A percentile compares a stretch with the other conserved stretches of the same genome.
Evolutionary conservation across 2,113 vertebrate genomes (phyloP).

Genomic region (Eulemur macaco): DNA sequence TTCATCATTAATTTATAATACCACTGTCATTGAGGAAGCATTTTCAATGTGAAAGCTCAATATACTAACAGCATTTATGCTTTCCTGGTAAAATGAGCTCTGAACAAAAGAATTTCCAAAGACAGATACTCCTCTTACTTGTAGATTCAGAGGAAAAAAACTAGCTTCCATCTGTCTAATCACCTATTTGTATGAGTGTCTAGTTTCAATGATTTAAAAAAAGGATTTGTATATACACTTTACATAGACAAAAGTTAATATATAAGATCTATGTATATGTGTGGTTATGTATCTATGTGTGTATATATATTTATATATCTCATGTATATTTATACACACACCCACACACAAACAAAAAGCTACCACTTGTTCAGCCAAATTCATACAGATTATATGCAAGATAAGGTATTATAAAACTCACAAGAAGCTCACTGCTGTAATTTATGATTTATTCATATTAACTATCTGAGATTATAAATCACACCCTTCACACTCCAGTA

Average conservation of each 20-base stretch:
- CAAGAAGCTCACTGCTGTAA: conserved; percentile 35
- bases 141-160: not conserved
- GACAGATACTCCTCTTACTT: not conserved
- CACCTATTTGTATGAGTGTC: not conserved
- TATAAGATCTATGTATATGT: not conserved
- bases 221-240: not conserved
- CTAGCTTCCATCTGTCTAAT: not conserved
- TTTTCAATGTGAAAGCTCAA: not conserved
- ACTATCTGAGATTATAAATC: conserved; percentile 72
- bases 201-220: not conserved
- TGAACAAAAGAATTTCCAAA: not conserved
- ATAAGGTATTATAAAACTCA: conserved; percentile 38
- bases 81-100: not conserved
- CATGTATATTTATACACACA: not conserved
- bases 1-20: not conserved
- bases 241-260: not conserved
- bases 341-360: not conserved
- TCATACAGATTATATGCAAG: conserved; percentile 19
- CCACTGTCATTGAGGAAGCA: not conserved
- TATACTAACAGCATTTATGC: not conserved
- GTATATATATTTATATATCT: not conserved
- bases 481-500: conserved; percentile 70
- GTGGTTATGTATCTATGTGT: not conserved
- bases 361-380: conserved; percentile 4
- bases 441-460: conserved; percentile 75